Evolutionary conservation across 2,888 invertebrate genomes (phyloP).

Genomic region (Agapetus fuscipes): DNA sequence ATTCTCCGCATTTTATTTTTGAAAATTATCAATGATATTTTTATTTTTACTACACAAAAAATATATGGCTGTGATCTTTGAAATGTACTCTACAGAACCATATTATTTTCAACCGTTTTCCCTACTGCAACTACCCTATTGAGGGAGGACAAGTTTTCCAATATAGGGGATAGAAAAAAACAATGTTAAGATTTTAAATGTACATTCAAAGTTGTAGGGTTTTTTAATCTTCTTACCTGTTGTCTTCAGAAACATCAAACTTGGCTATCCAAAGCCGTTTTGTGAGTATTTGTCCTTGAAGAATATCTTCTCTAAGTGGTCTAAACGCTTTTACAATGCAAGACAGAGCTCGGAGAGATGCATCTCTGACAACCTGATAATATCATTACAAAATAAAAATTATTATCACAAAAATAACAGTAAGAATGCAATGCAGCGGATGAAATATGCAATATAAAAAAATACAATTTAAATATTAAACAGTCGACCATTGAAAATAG

Average conservation of each 20-base stretch:
- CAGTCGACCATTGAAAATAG: background rate
- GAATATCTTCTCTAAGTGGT: slow-evolving; percentile 46
- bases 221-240: slow-evolving; percentile 48
- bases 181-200: too few relatives aligned
- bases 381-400: background rate
- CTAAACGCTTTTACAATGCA: slow-evolving; percentile 56
- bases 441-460: background rate
- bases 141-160: too few relatives aligned
- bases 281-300: slow-evolving; percentile 50
- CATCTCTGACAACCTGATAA: slow-evolving; percentile 62
- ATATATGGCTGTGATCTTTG: too few relatives aligned
- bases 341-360: slow-evolving; percentile 62
- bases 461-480: background rate
- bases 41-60: too few relatives aligned
- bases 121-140: too few relatives aligned
- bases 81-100: too few relatives aligned
- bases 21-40: too few relatives aligned
- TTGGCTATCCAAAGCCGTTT: slow-evolving; percentile 76
- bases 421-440: background rate
- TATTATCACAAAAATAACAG: background rate
- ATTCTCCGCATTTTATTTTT: too few relatives aligned
- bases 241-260: slow-evolving; percentile 70
- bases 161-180: too few relatives aligned
- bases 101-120: too few relatives aligned
- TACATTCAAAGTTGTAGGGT: too few relatives aligned